Evolutionary conservation across 2,888 invertebrate species (phyloP), one percentile per base, ranked within the genome.

Genomic region (Eumacrocentrus americanus): DNA sequence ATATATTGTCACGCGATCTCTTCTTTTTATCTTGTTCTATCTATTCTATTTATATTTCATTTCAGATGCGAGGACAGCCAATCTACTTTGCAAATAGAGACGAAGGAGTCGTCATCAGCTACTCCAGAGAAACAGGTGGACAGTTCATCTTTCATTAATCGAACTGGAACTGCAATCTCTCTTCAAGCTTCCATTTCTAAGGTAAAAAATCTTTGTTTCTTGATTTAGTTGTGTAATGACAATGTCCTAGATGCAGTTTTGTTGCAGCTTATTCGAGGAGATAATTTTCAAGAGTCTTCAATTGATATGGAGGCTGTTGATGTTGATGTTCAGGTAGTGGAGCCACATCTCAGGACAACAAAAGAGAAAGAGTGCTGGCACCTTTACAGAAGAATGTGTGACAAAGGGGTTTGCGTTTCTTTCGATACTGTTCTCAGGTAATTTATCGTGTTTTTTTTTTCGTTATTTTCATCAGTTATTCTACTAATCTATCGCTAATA

Each of bases 311-410:
- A 63, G 54, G 11, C 64, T 3, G 61, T 65, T 5, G 59, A 63
- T 1, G 60, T 55, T 53, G 60, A 77, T 71, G 7, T 72, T 64
- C 66, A 77, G 29, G 59, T 75, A 20, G 78, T 73, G 62, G 84
- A 84, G n/a, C 82, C 83, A 0, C 81, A 82, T 57, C 83, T 85
- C 62, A 82, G 83, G 64, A 83, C 84, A 11, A 78, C 81, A 1
- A 86, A 86, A 71, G 87, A 87, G 67, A 83, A 84, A 52, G 87
- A 89, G 75, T 89, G 89, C 71, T 89, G 89, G 89, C 86, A 86
- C 60, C 81, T 89, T 64, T 89, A 86, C 70, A 84, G 85, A 65
- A 86, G 86, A 79, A 89, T 89, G 88, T 84, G 84, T 34, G 86
- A 86, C 59, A 89, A 88, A 71, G 89, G 89, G 0, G 84, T 89